Evolutionary conservation across 2,113 vertebrate genomes (phyloP).

Genomic region (Hypocryptadius cinnamomeus): DNA sequence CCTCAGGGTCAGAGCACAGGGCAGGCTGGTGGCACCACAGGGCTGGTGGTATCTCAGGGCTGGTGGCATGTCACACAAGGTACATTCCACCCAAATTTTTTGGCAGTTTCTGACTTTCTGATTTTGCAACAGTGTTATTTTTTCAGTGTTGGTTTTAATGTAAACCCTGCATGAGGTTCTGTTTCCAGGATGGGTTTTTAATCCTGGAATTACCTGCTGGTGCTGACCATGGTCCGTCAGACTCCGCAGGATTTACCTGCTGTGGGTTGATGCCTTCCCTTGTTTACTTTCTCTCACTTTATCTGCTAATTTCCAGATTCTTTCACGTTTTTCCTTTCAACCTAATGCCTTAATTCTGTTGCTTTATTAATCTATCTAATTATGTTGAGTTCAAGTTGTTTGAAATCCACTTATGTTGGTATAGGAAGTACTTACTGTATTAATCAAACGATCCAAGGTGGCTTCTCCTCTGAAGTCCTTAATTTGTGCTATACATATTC

Average conservation of each 20-base stretch:
- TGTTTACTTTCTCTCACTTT: not conserved
- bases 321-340: slow-evolving; percentile 5
- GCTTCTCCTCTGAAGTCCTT: slow-evolving; percentile 21
- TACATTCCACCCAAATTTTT: not conserved
- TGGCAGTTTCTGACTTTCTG: not conserved
- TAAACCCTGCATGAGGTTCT: not conserved
- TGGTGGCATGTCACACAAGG: fast-evolving
- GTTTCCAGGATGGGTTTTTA: not conserved
- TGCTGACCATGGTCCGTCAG: not conserved
- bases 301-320: not conserved
- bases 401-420: slow-evolving; percentile 35
- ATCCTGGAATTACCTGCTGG: not conserved
- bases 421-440: slow-evolving; percentile 30
- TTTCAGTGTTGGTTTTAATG: not conserved
- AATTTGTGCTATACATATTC: slow-evolving; percentile 5
- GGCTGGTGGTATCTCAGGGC: not conserved
- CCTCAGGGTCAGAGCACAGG: fast-evolving
- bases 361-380: slow-evolving; percentile 25
- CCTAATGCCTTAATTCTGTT: slow-evolving; percentile 2
- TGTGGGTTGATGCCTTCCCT: not conserved
- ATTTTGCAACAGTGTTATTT: not conserved
- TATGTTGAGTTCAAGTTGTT: slow-evolving; percentile 21
- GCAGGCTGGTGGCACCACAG: fast-evolving
- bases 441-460: slow-evolving; percentile 24
- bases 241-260: not conserved